A percentile compares a stretch with the other conserved stretches of the same genome.
Conservation (phyloP, 1,140 invertebrate genomes). For the Coboldia fuscipes region DNA sequence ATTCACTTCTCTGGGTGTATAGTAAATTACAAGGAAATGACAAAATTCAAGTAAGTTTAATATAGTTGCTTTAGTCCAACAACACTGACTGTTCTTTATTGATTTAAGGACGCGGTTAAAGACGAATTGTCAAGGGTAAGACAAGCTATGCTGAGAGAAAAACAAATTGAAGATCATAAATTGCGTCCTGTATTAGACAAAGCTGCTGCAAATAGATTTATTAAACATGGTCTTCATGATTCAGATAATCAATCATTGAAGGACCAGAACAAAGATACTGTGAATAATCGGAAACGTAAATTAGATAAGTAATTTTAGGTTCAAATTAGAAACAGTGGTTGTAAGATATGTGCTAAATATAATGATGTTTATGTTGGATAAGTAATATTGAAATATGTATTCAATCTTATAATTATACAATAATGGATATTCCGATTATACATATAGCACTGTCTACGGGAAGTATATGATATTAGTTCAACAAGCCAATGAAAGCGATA, state of each 20-base stretch:
- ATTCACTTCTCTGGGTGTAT: slow-evolving; percentile 35
- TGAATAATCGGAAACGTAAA: background rate
- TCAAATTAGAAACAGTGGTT: background rate
- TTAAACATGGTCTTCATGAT: slow-evolving; percentile 30
- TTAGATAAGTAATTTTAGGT: background rate
- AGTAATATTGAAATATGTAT: background rate
- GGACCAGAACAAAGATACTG: background rate
- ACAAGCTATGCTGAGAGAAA: slow-evolving; percentile 30
- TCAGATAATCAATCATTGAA: slow-evolving; percentile 11
- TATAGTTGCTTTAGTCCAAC: background rate
- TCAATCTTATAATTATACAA: background rate
- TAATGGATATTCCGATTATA: background rate
- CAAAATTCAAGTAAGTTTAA: slow-evolving; percentile 16
- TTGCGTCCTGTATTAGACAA: slow-evolving; percentile 29
- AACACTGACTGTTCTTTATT: background rate
- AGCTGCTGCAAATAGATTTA: slow-evolving; percentile 30
- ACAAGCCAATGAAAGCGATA: background rate
- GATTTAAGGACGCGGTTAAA: slow-evolving; percentile 25
- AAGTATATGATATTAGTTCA: background rate
- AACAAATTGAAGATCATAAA: slow-evolving; percentile 28
- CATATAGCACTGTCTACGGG: background rate
- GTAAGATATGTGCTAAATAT: background rate
- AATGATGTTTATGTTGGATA: background rate
- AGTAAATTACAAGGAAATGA: slow-evolving; percentile 30
- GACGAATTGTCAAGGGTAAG: slow-evolving; percentile 30